Percentiles rank a stretch among this genome's conserved stretches.
Conservation (phyloP, 2,888 invertebrate species). For the Eulithis prunata region DNA sequence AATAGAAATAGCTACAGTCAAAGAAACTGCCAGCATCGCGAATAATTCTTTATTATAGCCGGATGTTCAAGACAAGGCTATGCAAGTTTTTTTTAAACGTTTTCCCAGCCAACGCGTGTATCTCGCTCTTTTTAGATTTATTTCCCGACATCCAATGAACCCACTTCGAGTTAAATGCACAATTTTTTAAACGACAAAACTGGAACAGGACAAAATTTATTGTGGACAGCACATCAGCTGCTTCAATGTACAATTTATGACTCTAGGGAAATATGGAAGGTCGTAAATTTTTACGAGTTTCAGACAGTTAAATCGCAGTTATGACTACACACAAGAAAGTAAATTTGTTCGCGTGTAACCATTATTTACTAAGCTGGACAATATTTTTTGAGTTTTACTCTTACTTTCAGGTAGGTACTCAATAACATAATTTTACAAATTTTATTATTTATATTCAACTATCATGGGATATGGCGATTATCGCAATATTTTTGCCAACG, state of each 20-base stretch:
- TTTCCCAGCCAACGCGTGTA: conserved; percentile 3
- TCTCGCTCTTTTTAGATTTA: conserved; percentile 47
- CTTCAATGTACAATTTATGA: conserved; percentile 18
- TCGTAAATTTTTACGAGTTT: conserved; percentile 22
- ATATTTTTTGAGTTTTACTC: too few species aligned
- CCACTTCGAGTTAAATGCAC: conserved; percentile 22
- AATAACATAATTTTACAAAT: too few species aligned
- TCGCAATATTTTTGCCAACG: conserved; percentile 20
- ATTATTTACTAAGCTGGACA: too few species aligned
- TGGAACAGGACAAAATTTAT: conserved; percentile 6
- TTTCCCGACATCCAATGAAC: conserved; percentile 66
- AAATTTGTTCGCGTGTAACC: too few species aligned
- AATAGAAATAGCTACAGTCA: neutral
- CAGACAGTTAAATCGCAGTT: conserved; percentile 13
- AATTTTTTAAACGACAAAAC: neutral
- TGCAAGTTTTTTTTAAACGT: conserved; percentile 8
- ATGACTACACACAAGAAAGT: too few species aligned
- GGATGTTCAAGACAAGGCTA: conserved; percentile 5
- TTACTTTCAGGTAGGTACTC: too few species aligned
- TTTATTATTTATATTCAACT: neutral
- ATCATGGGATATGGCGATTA: conserved; percentile 27
- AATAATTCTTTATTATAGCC: conserved; percentile 4
- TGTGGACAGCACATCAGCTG: conserved; percentile 6
- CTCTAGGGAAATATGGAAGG: conserved; percentile 6
- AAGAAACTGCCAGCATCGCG: neutral